phyloP scores from a whole-genome alignment of 2,113 vertebrate species.

The Poeciliopsis prolifica region DNA sequence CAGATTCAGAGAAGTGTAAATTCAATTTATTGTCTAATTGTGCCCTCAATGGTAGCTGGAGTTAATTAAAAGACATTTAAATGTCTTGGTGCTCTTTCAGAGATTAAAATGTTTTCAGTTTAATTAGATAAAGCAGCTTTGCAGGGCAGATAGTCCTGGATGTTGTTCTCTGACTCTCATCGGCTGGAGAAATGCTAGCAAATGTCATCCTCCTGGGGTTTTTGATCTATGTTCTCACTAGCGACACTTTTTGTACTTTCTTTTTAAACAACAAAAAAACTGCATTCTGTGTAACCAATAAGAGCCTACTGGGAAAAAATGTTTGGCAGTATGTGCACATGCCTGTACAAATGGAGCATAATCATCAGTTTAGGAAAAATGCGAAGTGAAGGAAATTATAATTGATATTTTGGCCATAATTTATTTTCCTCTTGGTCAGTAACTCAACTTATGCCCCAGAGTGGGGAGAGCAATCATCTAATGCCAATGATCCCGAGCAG shows the following conservation, averaged over 20 bases:
- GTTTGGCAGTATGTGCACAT: constrained; percentile 14
- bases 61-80: constrained; percentile 50
- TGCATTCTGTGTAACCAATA: constrained; percentile 41
- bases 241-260: constrained; percentile 28
- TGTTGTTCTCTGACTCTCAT: constrained; percentile 50
- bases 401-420: constrained; percentile 61
- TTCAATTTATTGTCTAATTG: neutral
- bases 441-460: constrained; percentile 35
- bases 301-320: constrained; percentile 16
- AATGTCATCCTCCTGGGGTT: constrained; percentile 48
- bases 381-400: constrained; percentile 51
- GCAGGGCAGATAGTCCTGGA: constrained; percentile 16
- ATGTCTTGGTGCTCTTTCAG: constrained; percentile 18
- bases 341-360: constrained; percentile 7
- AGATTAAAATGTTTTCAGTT: constrained; percentile 42
- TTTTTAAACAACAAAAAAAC: neutral
- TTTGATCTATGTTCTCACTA: constrained; percentile 53
- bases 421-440: constrained; percentile 46
- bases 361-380: constrained; percentile 62
- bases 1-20: neutral
- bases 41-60: constrained; percentile 17
- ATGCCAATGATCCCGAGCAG: constrained; percentile 1
- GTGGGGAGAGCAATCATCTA: constrained; percentile 32
- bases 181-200: constrained; percentile 53
- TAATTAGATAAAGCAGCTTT: constrained; percentile 38